These are phyloP conservation scores for Lypha dubia DNA, from an alignment of 2,888 invertebrate species.

Conservation along the genomic window DNA sequence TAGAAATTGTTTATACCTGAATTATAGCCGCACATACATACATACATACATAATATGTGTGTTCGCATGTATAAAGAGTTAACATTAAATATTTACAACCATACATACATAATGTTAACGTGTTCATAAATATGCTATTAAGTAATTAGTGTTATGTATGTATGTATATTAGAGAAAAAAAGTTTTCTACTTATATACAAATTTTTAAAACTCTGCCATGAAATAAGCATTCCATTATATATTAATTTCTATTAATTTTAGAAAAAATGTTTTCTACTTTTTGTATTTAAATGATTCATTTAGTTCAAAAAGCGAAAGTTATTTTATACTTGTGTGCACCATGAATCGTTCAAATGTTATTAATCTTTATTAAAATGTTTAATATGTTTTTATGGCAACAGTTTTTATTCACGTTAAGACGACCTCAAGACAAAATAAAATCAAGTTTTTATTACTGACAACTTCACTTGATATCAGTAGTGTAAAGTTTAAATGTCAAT, in stretches of 20 bases:
- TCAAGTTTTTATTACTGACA: not conserved
- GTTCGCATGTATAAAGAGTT: not conserved
- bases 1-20: not conserved
- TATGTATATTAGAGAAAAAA: no score
- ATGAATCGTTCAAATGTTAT: not conserved
- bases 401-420: not conserved
- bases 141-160: no score
- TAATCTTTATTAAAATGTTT: not conserved
- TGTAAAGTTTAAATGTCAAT: not conserved
- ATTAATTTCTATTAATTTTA: not conserved
- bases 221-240: not conserved
- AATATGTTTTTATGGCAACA: not conserved
- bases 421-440: not conserved
- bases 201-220: no score
- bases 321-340: not conserved
- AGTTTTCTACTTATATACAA: no score
- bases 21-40: not conserved
- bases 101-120: no score
- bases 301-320: constrained; percentile 42
- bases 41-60: no score
- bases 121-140: no score
- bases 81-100: no score
- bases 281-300: not conserved
- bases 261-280: not conserved
- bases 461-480: not conserved